Percentiles rank a stretch among this genome's conserved stretches.
Conservation (phyloP, 2,797 vertebrate species). For the Gymnoscopelus braueri region DNA sequence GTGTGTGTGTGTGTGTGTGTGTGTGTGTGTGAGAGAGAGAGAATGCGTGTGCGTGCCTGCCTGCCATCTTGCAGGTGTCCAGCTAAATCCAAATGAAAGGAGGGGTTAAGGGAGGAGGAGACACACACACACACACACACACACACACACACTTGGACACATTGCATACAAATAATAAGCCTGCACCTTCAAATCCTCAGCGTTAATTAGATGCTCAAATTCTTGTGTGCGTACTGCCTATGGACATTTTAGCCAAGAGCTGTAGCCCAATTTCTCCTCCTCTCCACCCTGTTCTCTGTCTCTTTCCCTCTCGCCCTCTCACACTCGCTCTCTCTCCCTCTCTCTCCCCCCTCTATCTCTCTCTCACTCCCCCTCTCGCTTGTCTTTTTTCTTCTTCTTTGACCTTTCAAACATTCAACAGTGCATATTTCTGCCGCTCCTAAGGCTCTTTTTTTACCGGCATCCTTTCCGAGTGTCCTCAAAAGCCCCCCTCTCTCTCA, state of each 20-base stretch:
- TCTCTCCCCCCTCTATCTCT: conserved; percentile 31
- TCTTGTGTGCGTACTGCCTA: too few species aligned
- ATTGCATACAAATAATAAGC: background rate
- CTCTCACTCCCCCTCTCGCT: conserved; percentile 4
- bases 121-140: background rate
- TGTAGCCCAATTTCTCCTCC: background rate
- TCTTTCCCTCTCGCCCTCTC: background rate
- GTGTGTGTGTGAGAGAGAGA: too few species aligned
- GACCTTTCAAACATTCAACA: conserved; percentile 20
- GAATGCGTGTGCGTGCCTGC: background rate
- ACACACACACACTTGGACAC: background rate
- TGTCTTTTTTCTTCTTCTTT: conserved; percentile 15
- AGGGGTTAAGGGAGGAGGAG: background rate
- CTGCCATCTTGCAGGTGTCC: too few species aligned
- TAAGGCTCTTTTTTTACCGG: conserved; percentile 21
- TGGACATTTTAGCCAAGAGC: too few species aligned
- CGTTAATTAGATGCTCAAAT: too few species aligned
- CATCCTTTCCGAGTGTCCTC: conserved; percentile 41
- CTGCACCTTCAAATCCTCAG: background rate
- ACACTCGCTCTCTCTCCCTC: background rate
- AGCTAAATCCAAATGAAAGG: too few species aligned
- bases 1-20: background rate
- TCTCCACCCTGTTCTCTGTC: background rate
- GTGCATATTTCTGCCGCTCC: conserved; percentile 19
- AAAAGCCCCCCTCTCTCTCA: conserved; percentile 37